Conservation (phyloP, 2,888 invertebrate genomes). For the Chymomyza caudatula region DNA sequence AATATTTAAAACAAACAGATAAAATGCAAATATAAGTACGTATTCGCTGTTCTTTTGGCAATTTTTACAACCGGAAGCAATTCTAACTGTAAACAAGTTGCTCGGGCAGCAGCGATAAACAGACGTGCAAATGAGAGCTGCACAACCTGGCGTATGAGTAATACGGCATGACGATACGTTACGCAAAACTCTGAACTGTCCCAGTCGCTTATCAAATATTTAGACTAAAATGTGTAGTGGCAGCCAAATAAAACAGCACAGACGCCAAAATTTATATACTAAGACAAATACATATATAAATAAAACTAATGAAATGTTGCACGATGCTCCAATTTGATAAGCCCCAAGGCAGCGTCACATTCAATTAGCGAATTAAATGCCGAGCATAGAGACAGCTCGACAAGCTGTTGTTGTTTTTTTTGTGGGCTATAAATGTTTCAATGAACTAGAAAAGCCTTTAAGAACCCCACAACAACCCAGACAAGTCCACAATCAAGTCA, state of each 20-base stretch:
- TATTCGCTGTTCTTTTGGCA: background rate
- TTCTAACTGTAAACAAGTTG: constrained; percentile 44
- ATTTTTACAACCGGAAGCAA: constrained; percentile 52
- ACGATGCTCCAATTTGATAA: constrained; percentile 72
- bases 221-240: constrained; percentile 68
- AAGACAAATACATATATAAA: background rate
- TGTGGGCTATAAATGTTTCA: constrained; percentile 67
- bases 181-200: constrained; percentile 38
- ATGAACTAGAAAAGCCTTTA: constrained; percentile 59
- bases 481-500: constrained; percentile 2
- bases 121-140: background rate
- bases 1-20: background rate
- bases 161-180: constrained; percentile 43
- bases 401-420: background rate
- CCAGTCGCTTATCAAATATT: constrained; percentile 63
- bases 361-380: constrained; percentile 72
- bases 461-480: constrained; percentile 14
- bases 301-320: constrained; percentile 11
- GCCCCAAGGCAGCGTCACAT: constrained; percentile 49
- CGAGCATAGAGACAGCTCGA: constrained; percentile 17
- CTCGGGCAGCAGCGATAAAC: constrained; percentile 14
- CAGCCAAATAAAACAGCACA: constrained; percentile 61
- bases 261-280: constrained; percentile 8
- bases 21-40: background rate
- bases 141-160: constrained; percentile 58